These are phyloP conservation scores for Cybosia mesomella DNA, from an alignment of 2,888 invertebrate species.

Conservation along the genomic window DNA sequence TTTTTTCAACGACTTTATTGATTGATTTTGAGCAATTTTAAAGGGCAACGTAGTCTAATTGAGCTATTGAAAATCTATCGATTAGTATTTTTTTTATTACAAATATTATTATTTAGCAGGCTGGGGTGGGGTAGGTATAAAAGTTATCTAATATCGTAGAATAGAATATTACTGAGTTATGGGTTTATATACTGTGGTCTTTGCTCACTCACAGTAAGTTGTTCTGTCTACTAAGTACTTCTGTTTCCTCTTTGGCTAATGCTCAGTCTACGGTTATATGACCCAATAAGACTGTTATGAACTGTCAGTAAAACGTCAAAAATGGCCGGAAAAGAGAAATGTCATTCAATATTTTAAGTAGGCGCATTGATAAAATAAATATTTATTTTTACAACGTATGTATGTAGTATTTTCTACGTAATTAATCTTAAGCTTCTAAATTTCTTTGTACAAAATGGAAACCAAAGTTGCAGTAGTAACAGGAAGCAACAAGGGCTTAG, in stretches of 20 bases:
- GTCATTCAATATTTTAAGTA: slow-evolving; percentile 51
- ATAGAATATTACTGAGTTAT: too few relatives aligned
- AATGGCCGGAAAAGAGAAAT: slow-evolving; percentile 58
- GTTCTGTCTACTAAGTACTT: too few relatives aligned
- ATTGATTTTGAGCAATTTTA: too few relatives aligned
- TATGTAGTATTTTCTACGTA: slow-evolving; percentile 65
- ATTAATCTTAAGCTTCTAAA: slow-evolving; percentile 63
- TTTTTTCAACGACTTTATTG: too few relatives aligned
- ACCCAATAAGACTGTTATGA: background rate
- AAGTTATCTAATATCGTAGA: too few relatives aligned
- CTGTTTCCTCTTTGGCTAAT: background rate
- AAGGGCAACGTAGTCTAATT: too few relatives aligned
- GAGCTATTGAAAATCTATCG: too few relatives aligned
- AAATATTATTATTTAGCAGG: too few relatives aligned
- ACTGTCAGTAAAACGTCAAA: slow-evolving; percentile 41
- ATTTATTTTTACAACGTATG: slow-evolving; percentile 69
- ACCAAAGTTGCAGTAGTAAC: slow-evolving; percentile 85
- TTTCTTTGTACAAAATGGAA: slow-evolving; percentile 80
- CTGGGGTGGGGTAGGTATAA: too few relatives aligned
- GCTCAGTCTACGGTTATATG: background rate
- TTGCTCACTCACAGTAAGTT: background rate
- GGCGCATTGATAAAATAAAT: slow-evolving; percentile 55
- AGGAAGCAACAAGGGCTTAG: slow-evolving; percentile 81
- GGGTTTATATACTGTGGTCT: background rate
- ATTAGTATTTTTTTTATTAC: too few relatives aligned